Conservation (phyloP, 2,113 vertebrate genomes). For the Cyrtonyx montezumae region DNA sequence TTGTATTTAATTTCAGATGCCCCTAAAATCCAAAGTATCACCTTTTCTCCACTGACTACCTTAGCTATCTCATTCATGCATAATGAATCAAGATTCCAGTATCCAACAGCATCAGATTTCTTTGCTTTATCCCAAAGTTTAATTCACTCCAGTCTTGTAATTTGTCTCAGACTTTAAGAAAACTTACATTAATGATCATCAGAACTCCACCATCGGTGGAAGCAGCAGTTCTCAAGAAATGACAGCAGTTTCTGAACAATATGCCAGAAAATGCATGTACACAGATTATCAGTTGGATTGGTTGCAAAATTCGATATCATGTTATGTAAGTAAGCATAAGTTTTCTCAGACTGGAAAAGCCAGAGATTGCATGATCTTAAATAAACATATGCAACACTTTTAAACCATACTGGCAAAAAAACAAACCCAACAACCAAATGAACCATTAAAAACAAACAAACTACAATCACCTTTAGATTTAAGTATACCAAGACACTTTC, state of each 20-base stretch:
- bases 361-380: not conserved
- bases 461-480: not conserved
- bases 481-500: not conserved
- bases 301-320: slow-evolving; percentile 8
- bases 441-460: too few species aligned
- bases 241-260: slow-evolving; percentile 43
- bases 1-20: not conserved
- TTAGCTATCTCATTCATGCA: not conserved
- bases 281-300: slow-evolving; percentile 20
- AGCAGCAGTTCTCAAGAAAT: slow-evolving; percentile 12
- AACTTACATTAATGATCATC: not conserved
- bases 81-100: not conserved
- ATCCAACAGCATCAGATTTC: not conserved
- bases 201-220: slow-evolving; percentile 20
- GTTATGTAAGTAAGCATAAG: slow-evolving; percentile 14
- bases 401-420: not conserved
- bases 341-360: slow-evolving; percentile 23
- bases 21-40: not conserved
- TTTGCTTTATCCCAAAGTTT: not conserved
- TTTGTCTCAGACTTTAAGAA: not conserved
- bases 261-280: slow-evolving; percentile 12
- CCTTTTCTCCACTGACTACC: not conserved
- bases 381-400: not conserved
- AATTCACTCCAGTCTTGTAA: not conserved
- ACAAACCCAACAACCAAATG: not conserved